These are phyloP conservation scores for Coendou prehensilis DNA, from an alignment of 2,797 vertebrate genomes.

Conservation along the genomic window DNA sequence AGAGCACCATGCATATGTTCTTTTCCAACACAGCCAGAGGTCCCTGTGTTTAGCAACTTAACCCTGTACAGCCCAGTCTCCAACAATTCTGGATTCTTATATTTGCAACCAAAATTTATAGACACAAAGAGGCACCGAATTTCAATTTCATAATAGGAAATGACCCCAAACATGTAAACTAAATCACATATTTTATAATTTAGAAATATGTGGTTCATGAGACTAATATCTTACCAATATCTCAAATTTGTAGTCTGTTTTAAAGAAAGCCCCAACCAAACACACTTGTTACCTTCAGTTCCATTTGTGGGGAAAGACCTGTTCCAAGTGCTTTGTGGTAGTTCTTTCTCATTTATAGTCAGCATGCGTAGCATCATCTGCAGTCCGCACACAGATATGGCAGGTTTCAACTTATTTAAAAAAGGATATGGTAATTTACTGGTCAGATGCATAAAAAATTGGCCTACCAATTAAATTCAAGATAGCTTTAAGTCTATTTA, in stretches of 20 bases:
- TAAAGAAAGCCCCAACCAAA: neutral
- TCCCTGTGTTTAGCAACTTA: too few species aligned
- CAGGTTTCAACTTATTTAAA: slow-evolving; percentile 35
- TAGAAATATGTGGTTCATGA: neutral
- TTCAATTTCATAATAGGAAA: neutral
- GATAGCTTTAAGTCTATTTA: slow-evolving; percentile 81
- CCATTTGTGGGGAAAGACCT: neutral
- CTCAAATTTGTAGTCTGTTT: neutral
- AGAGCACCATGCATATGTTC: too few species aligned
- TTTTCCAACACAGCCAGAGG: too few species aligned
- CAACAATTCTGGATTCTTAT: too few species aligned
- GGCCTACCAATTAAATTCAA: slow-evolving; percentile 77
- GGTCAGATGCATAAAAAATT: slow-evolving; percentile 73
- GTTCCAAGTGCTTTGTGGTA: neutral
- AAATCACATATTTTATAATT: neutral
- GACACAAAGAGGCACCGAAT: neutral
- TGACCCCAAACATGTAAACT: neutral
- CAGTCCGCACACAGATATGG: neutral
- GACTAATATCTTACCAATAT: neutral
- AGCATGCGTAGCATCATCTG: too few species aligned
- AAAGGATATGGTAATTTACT: slow-evolving; percentile 59
- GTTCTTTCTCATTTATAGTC: neutral
- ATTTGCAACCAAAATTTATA: neutral
- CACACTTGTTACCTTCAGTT: neutral
- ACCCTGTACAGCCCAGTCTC: too few species aligned